phyloP scores from a whole-genome alignment of 2,797 vertebrate species.

The Syndactyla subalaris region DNA sequence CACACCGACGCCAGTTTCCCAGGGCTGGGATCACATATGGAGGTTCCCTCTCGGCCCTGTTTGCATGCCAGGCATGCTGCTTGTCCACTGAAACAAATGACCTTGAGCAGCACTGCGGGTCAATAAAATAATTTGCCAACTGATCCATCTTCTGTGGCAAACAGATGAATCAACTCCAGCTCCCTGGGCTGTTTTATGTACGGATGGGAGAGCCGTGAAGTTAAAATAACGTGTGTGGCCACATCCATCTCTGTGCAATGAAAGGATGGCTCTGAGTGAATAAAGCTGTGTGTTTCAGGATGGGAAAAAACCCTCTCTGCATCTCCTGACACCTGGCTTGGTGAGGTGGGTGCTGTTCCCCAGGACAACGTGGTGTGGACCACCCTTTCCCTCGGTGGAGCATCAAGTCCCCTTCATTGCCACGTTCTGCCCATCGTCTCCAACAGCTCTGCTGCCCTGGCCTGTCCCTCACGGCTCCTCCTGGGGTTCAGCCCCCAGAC shows the following conservation, averaged over 20 bases:
- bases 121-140: constrained; percentile 66
- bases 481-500: not conserved
- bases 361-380: accelerated
- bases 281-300: not conserved
- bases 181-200: constrained; percentile 59
- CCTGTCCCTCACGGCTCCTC: not conserved
- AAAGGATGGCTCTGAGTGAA: not conserved
- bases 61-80: constrained; percentile 35
- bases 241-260: not conserved
- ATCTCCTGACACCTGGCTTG: not conserved
- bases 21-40: not conserved
- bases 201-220: constrained; percentile 28
- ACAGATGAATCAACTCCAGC: constrained; percentile 12
- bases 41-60: constrained; percentile 14
- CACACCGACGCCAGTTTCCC: not conserved
- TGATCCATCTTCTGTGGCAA: constrained; percentile 49
- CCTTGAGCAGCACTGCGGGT: constrained; percentile 53
- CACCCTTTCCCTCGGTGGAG: not conserved
- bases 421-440: accelerated
- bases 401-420: not conserved
- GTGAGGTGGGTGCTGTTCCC: not conserved
- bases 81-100: constrained; percentile 50
- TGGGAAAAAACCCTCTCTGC: not conserved
- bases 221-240: not conserved
- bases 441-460: not conserved